phyloP scores from a whole-genome alignment of 2,888 invertebrate species.

The Epicampocera succincta region DNA sequence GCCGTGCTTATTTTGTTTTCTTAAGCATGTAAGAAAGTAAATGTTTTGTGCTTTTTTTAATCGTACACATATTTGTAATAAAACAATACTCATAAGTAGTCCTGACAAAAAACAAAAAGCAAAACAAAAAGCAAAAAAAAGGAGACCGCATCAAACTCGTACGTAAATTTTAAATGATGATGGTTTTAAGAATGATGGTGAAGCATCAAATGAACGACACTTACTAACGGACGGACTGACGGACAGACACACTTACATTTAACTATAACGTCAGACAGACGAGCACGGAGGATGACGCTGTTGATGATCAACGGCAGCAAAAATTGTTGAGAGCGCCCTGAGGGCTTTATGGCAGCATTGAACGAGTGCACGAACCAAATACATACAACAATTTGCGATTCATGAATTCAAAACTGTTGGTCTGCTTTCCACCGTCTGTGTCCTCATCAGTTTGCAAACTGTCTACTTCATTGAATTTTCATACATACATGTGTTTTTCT shows the following conservation, averaged over 20 bases:
- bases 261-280: conserved; percentile 17
- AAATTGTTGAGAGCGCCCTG: conserved; percentile 79
- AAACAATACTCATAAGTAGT: conserved; percentile 37
- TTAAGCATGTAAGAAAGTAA: conserved; percentile 6
- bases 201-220: conserved; percentile 49
- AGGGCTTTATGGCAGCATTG: conserved; percentile 74
- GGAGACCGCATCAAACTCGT: conserved; percentile 12
- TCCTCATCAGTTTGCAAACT: conserved; percentile 12
- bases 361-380: conserved; percentile 66
- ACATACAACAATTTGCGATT: conserved; percentile 54
- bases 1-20: background rate
- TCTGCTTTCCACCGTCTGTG: conserved; percentile 24
- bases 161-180: conserved; percentile 62
- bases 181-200: conserved; percentile 57
- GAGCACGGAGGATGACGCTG: conserved; percentile 24
- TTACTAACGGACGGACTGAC: conserved; percentile 13
- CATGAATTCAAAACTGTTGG: conserved; percentile 44
- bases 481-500: conserved; percentile 36
- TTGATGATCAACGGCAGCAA: conserved; percentile 70
- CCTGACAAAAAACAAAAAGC: conserved; percentile 13
- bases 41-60: conserved; percentile 17
- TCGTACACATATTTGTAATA: conserved; percentile 33
- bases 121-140: background rate
- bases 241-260: too few relatives aligned
- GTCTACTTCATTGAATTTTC: conserved; percentile 43